These are phyloP conservation scores for Ctenosaura bakeri DNA, from an alignment of 2,797 vertebrate species.

Conservation along the genomic window DNA sequence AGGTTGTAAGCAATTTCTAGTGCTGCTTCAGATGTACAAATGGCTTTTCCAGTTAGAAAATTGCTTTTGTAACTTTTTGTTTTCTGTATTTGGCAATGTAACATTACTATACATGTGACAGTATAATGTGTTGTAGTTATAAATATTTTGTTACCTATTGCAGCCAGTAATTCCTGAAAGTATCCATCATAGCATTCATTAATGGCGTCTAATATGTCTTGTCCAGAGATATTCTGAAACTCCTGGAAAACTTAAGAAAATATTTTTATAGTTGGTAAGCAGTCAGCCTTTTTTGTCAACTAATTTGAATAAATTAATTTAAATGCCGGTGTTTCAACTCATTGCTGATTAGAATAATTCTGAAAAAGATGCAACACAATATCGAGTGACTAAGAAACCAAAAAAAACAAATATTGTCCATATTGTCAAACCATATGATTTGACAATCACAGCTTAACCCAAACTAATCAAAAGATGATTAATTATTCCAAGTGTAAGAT, in stretches of 20 bases:
- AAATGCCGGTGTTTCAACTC: neutral
- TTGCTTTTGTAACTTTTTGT: slow-evolving; percentile 22
- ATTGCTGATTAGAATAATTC: neutral
- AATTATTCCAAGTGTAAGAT: neutral
- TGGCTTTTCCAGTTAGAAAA: neutral
- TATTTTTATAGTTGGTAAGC: neutral
- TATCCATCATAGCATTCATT: slow-evolving; percentile 83
- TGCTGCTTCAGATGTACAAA: neutral
- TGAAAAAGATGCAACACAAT: neutral
- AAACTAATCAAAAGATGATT: neutral
- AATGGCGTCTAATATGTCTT: slow-evolving; percentile 82
- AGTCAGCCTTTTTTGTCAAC: neutral
- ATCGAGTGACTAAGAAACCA: neutral
- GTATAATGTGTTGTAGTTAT: slow-evolving; percentile 22
- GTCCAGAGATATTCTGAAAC: slow-evolving; percentile 84
- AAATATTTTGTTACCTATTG: slow-evolving; percentile 77
- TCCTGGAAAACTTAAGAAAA: slow-evolving; percentile 83
- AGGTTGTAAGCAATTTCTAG: neutral
- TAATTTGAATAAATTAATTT: slow-evolving; percentile 2
- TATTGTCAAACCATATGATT: neutral
- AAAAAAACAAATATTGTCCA: neutral
- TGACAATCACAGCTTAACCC: neutral
- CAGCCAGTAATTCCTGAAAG: slow-evolving; percentile 82
- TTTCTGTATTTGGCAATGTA: neutral
- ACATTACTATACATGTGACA: neutral